Evolutionary conservation across 2,113 vertebrate species (phyloP).

Genomic region (Tachysurus vachellii): DNA sequence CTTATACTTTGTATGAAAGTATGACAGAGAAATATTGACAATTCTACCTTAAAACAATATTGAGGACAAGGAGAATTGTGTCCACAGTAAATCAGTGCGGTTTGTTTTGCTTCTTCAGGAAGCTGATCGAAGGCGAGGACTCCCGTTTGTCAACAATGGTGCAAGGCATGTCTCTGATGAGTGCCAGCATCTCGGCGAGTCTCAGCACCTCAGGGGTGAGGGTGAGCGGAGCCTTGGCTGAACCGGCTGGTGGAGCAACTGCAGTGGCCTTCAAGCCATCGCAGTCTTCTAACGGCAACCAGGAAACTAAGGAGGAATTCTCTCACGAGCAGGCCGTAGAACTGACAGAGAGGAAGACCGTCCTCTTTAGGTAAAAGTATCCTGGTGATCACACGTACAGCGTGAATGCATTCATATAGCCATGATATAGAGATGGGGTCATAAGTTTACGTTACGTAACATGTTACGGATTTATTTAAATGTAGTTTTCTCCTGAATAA

Average conservation of each 20-base stretch:
- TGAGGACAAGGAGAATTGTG: background rate
- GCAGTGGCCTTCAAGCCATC: background rate
- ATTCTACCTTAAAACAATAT: background rate
- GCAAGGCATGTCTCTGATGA: constrained; percentile 52
- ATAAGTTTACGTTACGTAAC: too few species aligned
- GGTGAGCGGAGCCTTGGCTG: constrained; percentile 16
- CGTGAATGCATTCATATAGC: background rate
- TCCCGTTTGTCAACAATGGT: constrained; percentile 68
- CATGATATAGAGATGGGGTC: too few species aligned
- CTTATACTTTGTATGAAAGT: background rate
- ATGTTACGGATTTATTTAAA: too few species aligned
- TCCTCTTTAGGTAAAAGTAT: constrained; percentile 71
- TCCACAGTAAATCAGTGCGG: background rate
- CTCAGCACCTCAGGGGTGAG: background rate
- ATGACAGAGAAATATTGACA: background rate
- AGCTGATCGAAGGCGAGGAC: constrained; percentile 77
- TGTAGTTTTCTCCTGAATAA: too few species aligned
- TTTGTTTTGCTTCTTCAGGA: constrained; percentile 57
- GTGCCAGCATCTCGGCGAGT: background rate
- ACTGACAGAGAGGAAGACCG: constrained; percentile 69
- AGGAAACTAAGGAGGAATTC: constrained; percentile 46
- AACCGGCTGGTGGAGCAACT: background rate
- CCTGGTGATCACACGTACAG: background rate
- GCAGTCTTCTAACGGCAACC: constrained; percentile 13
- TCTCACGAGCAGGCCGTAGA: constrained; percentile 66